Evolutionary conservation across 2,888 invertebrate genomes (phyloP), one percentile per base, ranked within the genome.

Genomic region (Calliphora vomitoria): DNA sequence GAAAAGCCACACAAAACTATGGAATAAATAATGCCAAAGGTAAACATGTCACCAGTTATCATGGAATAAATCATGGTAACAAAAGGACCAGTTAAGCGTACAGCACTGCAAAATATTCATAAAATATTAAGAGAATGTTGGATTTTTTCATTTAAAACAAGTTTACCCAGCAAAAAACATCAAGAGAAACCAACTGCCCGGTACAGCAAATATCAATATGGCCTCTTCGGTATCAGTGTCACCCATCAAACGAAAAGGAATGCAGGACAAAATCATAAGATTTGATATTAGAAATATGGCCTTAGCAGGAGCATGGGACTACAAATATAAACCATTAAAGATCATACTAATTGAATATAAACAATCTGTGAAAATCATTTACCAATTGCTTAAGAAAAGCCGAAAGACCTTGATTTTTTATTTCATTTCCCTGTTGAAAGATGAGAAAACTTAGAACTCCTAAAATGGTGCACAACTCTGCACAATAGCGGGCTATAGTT

Each of bases 31-130:
- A 99, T 98, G 89, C 98, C 98, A 93, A 99, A 99, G 38, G 99
- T 98, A 92, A 99, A 96, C 97, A 99, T 98, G 94, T 99, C 99
- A 66, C 99, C 99, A 0, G 98, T 98, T 92, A 99, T 98, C 99
- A 99, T 99, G 91, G 98, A 98, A 95, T 98, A 99, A 90, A 99
- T 98, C 99, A 99, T 99, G 13, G 99, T 99, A 85, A 99, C 99
- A 94, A 99, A 99, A 0, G 99, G 99, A 62, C 99, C 99, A 0
- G 99, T 99, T 91, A 99, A 94, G 84, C 97, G 96, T 47, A 98
- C 97, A 55, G 98, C 98, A 8, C 99, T 99, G 94, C 8, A 60
- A 44, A 44, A 4, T 60, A 18, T 13, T 38, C 5, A 3, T 0
- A 10, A 55, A 18, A 20, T 47, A 35, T 50, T 20, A 66, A 50